phyloP scores from a whole-genome alignment of 1,140 invertebrate species.

The Maniola jurtina region DNA sequence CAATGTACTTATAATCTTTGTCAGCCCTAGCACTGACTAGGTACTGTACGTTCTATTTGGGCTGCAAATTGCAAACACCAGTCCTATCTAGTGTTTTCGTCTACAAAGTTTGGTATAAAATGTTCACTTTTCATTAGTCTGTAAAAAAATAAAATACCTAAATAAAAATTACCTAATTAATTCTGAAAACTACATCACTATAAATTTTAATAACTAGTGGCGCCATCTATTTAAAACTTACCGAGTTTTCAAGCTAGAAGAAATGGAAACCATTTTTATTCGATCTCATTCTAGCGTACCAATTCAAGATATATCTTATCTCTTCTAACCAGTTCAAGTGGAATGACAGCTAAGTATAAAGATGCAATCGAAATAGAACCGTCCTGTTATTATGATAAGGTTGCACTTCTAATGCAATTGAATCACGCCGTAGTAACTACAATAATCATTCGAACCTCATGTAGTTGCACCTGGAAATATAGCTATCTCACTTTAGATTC shows the following conservation, averaged over 20 bases:
- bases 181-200: background rate
- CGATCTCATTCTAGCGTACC: constrained; percentile 49
- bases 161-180: too few species aligned
- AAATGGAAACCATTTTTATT: constrained; percentile 48
- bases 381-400: constrained; percentile 53
- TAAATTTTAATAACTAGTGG: constrained; percentile 36
- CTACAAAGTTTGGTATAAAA: too few species aligned
- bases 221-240: constrained; percentile 61
- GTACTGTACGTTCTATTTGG: too few species aligned
- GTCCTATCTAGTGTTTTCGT: too few species aligned
- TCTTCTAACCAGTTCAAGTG: constrained; percentile 42
- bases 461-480: constrained; percentile 66
- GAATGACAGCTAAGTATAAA: constrained; percentile 42
- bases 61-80: too few species aligned
- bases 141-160: too few species aligned
- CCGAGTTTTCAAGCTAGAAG: constrained; percentile 32
- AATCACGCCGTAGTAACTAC: constrained; percentile 29
- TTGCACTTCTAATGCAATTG: constrained; percentile 67
- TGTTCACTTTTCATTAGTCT: too few species aligned
- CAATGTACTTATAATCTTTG: too few species aligned
- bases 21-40: too few species aligned
- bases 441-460: constrained; percentile 41
- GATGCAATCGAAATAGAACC: constrained; percentile 56
- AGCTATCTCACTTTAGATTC: constrained; percentile 60
- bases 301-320: constrained; percentile 47